Conservation (phyloP, 2,113 vertebrate species). For the Sisor rabdophorus region DNA sequence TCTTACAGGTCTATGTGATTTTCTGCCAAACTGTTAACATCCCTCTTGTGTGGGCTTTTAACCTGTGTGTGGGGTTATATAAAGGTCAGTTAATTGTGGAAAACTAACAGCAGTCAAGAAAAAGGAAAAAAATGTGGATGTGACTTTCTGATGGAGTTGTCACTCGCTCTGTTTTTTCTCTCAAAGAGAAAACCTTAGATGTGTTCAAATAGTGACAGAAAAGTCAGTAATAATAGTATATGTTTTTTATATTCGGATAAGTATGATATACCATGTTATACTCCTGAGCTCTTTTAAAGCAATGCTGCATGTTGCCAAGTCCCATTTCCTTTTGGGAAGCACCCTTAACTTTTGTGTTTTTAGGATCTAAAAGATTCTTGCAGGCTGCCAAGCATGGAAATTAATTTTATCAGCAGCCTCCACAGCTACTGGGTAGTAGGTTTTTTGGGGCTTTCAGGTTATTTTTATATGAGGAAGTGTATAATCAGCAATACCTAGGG, state of each 20-base stretch:
- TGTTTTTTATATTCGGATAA: neutral
- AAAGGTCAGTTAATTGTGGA: neutral
- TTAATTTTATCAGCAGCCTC: too few species aligned
- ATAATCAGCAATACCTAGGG: too few species aligned
- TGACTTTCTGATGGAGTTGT: neutral
- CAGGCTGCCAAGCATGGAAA: too few species aligned
- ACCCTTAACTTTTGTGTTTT: too few species aligned
- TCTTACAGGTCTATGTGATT: neutral
- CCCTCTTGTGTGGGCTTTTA: slow-evolving; percentile 1
- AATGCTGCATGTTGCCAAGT: neutral
- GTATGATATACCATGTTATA: neutral
- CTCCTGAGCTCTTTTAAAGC: neutral
- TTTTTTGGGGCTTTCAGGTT: neutral
- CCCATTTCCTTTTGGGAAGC: neutral
- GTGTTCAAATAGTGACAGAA: neutral
- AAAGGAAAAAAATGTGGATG: neutral
- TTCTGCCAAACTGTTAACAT: neutral
- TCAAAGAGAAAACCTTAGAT: neutral
- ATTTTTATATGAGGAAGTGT: too few species aligned
- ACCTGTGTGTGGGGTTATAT: too few species aligned
- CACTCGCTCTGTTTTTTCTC: too few species aligned
- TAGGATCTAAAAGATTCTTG: too few species aligned
- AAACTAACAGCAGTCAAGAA: slow-evolving; percentile 11
- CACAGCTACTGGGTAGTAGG: neutral
- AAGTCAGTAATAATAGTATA: neutral